Conservation (phyloP, 2,113 vertebrate species). For the Heterotis niloticus region DNA sequence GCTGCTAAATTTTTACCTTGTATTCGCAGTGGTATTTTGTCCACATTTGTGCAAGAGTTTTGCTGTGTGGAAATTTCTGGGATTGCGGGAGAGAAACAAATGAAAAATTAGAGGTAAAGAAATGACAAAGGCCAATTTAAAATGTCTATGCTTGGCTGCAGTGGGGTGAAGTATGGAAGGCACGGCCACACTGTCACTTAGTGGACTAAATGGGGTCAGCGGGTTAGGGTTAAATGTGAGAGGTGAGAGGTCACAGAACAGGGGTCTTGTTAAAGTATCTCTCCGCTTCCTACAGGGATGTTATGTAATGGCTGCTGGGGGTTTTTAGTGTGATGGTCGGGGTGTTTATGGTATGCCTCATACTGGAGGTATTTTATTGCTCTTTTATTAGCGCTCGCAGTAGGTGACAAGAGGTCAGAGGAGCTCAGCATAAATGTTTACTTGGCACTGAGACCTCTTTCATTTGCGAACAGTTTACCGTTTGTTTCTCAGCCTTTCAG, state of each 20-base stretch:
- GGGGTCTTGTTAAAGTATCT: slow-evolving; percentile 69
- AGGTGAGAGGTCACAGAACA: slow-evolving; percentile 58
- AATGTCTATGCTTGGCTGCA: not conserved
- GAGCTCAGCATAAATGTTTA: slow-evolving; percentile 39
- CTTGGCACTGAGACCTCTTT: slow-evolving; percentile 2
- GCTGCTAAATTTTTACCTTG: too few relatives aligned
- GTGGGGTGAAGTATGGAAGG: not conserved
- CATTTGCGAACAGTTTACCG: not conserved
- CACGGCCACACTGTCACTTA: slow-evolving; percentile 30
- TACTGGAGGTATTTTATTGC: slow-evolving; percentile 56
- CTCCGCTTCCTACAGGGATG: slow-evolving; percentile 66
- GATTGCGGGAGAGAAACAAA: not conserved
- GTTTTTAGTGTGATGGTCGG: slow-evolving; percentile 45
- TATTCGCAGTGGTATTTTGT: too few relatives aligned
- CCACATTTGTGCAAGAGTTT: too few relatives aligned
- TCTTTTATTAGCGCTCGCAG: slow-evolving; percentile 47
- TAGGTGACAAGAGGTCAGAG: slow-evolving; percentile 49
- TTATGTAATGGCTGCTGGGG: slow-evolving; percentile 64
- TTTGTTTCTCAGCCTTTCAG: not conserved
- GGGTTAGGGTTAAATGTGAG: slow-evolving; percentile 54
- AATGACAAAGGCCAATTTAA: slow-evolving; percentile 2
- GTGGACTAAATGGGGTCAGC: slow-evolving; percentile 64
- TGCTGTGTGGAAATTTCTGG: too few relatives aligned
- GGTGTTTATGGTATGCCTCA: slow-evolving; percentile 45
- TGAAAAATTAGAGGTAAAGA: slow-evolving; percentile 41